These are phyloP conservation scores for Rotaria magnacalcarata DNA, from an alignment of 2,888 invertebrate species.

Conservation along the genomic window DNA sequence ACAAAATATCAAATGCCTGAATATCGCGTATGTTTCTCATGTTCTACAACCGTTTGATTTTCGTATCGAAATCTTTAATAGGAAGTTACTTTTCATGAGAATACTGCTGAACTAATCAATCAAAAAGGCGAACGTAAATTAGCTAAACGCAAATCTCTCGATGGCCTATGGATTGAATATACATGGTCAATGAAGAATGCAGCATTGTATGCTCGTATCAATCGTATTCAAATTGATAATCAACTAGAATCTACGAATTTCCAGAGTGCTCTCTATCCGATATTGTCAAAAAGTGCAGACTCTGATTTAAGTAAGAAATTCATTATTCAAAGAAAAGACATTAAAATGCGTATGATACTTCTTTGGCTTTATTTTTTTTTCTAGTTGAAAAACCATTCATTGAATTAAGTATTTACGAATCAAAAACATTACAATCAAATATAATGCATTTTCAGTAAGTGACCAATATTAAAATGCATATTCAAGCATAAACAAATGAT, in stretches of 20 bases:
- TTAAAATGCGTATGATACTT: not conserved
- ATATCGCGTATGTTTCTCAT: too few relatives aligned
- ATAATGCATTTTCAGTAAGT: conserved; percentile 52
- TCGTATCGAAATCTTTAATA: too few relatives aligned
- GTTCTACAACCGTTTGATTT: too few relatives aligned
- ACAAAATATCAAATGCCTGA: too few relatives aligned
- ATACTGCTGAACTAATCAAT: not conserved
- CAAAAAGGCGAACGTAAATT: not conserved
- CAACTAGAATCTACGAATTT: conserved; percentile 83
- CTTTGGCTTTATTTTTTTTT: not conserved
- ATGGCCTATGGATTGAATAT: not conserved
- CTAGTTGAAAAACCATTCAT: conserved; percentile 41
- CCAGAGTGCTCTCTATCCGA: conserved; percentile 61
- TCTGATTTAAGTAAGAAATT: conserved; percentile 65
- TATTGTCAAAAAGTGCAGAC: conserved; percentile 32
- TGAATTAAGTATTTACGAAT: conserved; percentile 39
- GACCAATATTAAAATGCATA: too few relatives aligned
- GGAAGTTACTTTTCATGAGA: not conserved
- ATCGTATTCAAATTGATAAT: conserved; percentile 70
- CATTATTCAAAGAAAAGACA: conserved; percentile 62
- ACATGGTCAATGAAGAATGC: not conserved
- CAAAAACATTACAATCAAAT: conserved; percentile 39
- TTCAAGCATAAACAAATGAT: too few relatives aligned
- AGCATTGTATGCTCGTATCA: not conserved
- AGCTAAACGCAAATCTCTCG: not conserved